These are phyloP conservation scores for Luscinia luscinia DNA, from an alignment of 2,797 vertebrate species.

Conservation along the genomic window DNA sequence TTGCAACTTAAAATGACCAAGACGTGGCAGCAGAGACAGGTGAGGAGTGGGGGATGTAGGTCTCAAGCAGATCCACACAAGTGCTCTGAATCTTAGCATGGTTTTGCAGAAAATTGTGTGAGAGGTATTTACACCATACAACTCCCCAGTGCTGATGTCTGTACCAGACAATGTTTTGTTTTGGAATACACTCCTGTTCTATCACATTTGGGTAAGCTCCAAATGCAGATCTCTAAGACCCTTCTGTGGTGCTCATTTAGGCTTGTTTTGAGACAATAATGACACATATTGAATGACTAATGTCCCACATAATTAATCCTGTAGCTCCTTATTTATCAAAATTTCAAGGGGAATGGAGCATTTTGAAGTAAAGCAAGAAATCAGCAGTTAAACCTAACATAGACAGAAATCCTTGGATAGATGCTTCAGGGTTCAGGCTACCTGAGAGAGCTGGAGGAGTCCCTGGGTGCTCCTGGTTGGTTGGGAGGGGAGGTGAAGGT, in stretches of 20 bases:
- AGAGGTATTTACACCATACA: not conserved
- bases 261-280: conserved; percentile 52
- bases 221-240: conserved; percentile 7
- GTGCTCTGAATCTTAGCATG: not conserved
- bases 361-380: conserved; percentile 19
- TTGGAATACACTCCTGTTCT: not conserved
- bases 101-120: not conserved
- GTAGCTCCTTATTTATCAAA: conserved; percentile 37
- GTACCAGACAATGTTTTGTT: not conserved
- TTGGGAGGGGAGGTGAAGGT: not conserved
- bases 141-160: rapidly evolving
- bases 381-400: not conserved
- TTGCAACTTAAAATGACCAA: not conserved
- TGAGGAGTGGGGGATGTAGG: not conserved
- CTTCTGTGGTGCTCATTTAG: conserved; percentile 14
- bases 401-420: not conserved
- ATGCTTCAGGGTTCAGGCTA: not conserved
- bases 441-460: not conserved
- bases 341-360: not conserved
- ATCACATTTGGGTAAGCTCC: not conserved
- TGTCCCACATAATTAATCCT: conserved; percentile 38
- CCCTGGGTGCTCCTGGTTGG: rapidly evolving
- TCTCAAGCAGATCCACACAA: not conserved
- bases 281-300: conserved; percentile 40
- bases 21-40: not conserved